Evolutionary conservation across 2,888 invertebrate genomes (phyloP).

Genomic region (Apeira syringaria): DNA sequence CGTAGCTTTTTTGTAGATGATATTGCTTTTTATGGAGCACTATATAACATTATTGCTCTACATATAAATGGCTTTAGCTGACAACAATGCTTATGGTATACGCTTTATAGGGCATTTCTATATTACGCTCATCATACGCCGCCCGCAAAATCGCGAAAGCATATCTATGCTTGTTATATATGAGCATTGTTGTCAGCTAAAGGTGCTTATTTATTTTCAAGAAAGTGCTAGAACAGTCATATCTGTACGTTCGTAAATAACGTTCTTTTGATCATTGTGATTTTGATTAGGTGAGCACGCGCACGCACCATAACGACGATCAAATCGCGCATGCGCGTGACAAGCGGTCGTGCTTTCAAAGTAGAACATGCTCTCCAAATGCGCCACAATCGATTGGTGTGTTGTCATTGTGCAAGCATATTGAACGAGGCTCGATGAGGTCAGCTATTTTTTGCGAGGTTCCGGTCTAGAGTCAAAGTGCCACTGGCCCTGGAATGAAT

Average conservation of each 20-base stretch:
- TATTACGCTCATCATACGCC: too few relatives aligned
- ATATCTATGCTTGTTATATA: too few relatives aligned
- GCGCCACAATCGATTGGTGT: slow-evolving; percentile 40
- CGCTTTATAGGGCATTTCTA: too few relatives aligned
- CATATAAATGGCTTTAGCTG: too few relatives aligned
- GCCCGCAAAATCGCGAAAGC: too few relatives aligned
- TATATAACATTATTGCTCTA: too few relatives aligned
- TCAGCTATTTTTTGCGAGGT: slow-evolving; percentile 26
- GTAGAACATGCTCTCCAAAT: slow-evolving; percentile 39
- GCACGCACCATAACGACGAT: slow-evolving; percentile 58
- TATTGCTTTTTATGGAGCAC: too few relatives aligned
- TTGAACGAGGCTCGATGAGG: slow-evolving; percentile 33
- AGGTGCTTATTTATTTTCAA: slow-evolving; percentile 45
- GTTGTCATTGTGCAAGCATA: slow-evolving; percentile 43
- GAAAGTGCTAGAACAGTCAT: slow-evolving; percentile 48
- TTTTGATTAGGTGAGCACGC: slow-evolving; percentile 58
- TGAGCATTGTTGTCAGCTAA: slow-evolving; percentile 26
- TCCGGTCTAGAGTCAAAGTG: slow-evolving; percentile 22
- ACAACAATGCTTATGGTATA: too few relatives aligned
- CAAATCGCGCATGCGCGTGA: slow-evolving; percentile 52
- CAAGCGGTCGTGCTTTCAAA: slow-evolving; percentile 41
- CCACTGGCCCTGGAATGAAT: not conserved
- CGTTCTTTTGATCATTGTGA: slow-evolving; percentile 47
- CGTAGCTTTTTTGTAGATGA: too few relatives aligned
- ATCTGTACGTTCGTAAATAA: slow-evolving; percentile 43